Percentiles rank a stretch among this genome's conserved stretches.
Conservation (phyloP, 2,113 vertebrate species). For the Eulemur macaco region DNA sequence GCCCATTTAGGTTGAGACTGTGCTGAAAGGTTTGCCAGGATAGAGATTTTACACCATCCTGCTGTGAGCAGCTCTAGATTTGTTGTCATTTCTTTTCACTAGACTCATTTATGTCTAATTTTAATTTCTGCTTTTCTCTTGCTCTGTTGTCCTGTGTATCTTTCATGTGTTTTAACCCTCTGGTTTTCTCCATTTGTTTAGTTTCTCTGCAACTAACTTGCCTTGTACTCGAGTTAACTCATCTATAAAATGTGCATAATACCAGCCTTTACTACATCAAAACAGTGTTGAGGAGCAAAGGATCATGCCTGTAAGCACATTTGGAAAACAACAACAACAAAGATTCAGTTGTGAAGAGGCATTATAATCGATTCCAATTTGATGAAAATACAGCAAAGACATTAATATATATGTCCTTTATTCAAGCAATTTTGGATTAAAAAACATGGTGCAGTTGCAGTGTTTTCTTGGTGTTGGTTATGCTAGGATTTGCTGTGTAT, state of each 20-base stretch:
- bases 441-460: neutral
- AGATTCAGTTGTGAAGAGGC: neutral
- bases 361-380: neutral
- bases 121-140: neutral
- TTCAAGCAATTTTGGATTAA: neutral
- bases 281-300: neutral
- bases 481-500: neutral
- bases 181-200: neutral
- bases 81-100: neutral
- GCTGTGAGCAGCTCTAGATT: neutral
- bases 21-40: neutral
- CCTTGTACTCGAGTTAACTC: neutral
- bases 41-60: neutral
- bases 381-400: neutral
- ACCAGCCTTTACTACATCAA: neutral
- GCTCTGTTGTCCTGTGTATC: neutral
- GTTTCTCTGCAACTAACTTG: neutral
- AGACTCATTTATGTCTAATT: neutral
- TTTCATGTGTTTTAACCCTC: neutral
- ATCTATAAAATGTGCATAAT: neutral
- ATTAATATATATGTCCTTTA: neutral
- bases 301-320: neutral
- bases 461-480: neutral
- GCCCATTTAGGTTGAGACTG: too few relatives aligned
- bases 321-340: neutral